Base-by-base conservation (phyloP, 2,113 vertebrate species). In the Coregonus clupeaformis region DNA sequence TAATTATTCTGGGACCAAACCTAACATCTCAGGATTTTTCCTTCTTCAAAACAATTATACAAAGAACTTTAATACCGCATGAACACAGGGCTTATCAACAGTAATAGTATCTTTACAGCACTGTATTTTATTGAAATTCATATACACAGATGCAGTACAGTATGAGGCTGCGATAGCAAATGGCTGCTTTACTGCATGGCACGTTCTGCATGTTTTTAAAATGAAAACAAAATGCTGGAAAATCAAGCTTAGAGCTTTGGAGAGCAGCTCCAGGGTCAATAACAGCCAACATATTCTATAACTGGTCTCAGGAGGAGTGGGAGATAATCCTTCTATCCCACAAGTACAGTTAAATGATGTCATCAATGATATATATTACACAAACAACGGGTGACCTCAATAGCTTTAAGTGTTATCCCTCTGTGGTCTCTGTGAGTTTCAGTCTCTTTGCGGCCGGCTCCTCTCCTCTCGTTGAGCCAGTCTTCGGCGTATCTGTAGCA, bases 361-460 rank as follows among this genome's bases (percentile, higher is more conserved):
- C 13, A 36, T 52, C 29, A 32, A 67, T 67, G 20, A 7, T n/a
- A 6, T 20, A 67, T 0, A 52, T 52, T 4, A 18, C 36, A 65
- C 5, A 63, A 25, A 11, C 25, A 65, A 11, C 16, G 63, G 25
- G 29, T 14, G n/a, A 18, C 49, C 57, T 11, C n/a, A 22, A 22
- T 6, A 22, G 57, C 24, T 16, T 7, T 1, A 60, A 24, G 18
- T 60, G 57, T 60, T 60, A 94, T 71, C 88, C 93, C 7, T 90
- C 88, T 16, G 86, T 52, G 14, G 49, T 86, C 64, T 95, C 92
- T 20, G 91, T 85, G 67, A 94, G 84, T 88, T 94, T 98, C 78
- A 82, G 92, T 82, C 94, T 96, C 91, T 99, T 99, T 68, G 94
- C 79, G 1, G 91, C 88, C 3, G 97, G 97, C 84, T 96, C 96